Conservation (phyloP, 2,113 vertebrate genomes). For the Campylorhamphus procurvoides region DNA sequence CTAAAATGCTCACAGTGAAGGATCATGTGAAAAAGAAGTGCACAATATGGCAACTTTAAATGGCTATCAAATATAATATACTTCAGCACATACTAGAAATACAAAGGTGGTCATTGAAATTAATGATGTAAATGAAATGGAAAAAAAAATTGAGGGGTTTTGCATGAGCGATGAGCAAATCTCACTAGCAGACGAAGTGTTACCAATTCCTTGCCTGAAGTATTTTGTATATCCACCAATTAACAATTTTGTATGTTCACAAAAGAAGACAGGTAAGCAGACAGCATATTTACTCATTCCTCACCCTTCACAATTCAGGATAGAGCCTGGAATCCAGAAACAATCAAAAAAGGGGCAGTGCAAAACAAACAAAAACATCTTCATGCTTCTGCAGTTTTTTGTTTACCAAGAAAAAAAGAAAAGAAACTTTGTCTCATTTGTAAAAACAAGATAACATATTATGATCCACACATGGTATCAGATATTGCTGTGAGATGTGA, state of each 20-base stretch:
- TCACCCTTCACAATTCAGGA: background rate
- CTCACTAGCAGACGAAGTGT: background rate
- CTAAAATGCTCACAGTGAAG: conserved; percentile 28
- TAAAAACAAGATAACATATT: background rate
- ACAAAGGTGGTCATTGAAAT: background rate
- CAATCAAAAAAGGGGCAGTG: background rate
- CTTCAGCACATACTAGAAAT: background rate
- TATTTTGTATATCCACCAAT: background rate
- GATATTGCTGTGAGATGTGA: background rate
- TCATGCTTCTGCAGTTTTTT: background rate
- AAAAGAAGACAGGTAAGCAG: background rate
- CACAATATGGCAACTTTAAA: conserved; percentile 1
- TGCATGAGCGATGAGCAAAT: background rate
- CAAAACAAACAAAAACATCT: background rate
- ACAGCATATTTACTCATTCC: background rate
- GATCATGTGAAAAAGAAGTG: background rate
- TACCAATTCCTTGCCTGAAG: background rate
- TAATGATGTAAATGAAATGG: background rate
- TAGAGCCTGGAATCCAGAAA: background rate
- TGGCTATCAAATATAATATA: background rate
- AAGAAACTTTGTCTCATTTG: background rate
- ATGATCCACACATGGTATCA: background rate
- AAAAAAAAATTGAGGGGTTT: background rate
- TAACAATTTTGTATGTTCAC: background rate
- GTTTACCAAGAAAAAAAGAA: background rate